Percentiles rank a stretch among this genome's conserved stretches.
Evolutionary conservation across 2,113 vertebrate genomes (phyloP).

Genomic region (Lampris incognitus): DNA sequence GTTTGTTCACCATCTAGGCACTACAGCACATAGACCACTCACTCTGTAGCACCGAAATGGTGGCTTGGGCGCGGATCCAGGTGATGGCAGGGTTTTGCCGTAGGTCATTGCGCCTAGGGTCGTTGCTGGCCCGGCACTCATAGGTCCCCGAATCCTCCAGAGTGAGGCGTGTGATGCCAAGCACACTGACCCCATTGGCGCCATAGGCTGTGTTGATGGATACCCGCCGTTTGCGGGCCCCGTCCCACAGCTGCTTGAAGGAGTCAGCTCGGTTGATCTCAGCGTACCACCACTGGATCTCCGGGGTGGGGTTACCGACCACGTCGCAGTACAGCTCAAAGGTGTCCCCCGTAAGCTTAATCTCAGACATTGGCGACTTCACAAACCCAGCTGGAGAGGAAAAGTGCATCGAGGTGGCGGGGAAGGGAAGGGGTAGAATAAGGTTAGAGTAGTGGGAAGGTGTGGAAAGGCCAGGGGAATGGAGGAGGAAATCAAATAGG

Average conservation of each 20-base stretch:
- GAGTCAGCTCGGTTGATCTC: constrained; percentile 97
- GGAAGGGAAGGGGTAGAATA: constrained; percentile 63
- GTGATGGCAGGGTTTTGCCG: constrained; percentile 98
- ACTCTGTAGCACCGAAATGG: constrained; percentile 99
- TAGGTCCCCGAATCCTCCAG: constrained; percentile 99
- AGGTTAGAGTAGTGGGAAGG: constrained; percentile 67
- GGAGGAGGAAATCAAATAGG: constrained; percentile 60
- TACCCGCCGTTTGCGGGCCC: constrained; percentile 94
- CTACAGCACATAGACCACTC: constrained; percentile 93
- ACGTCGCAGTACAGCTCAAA: constrained; percentile 99
- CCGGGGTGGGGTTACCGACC: constrained; percentile 95
- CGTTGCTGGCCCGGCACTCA: constrained; percentile 99
- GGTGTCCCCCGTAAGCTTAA: constrained; percentile 98
- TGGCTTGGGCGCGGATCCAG: constrained; percentile 99
- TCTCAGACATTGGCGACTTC: constrained; percentile 99
- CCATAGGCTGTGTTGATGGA: constrained; percentile 97
- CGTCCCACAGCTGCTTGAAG: constrained; percentile 99
- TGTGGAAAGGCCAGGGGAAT: constrained; percentile 56
- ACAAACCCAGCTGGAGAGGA: constrained; percentile 98
- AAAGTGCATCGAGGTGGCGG: constrained; percentile 63
- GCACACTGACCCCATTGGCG: constrained; percentile 95
- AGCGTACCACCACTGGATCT: constrained; percentile 99
- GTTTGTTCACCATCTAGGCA: constrained; percentile 86
- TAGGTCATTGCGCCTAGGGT: constrained; percentile 96
- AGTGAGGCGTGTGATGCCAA: constrained; percentile 93